Percentiles rank a stretch among this genome's conserved stretches.
These are phyloP conservation scores for Cantharis nigra DNA, from an alignment of 2,888 invertebrate species.

Conservation along the genomic window DNA sequence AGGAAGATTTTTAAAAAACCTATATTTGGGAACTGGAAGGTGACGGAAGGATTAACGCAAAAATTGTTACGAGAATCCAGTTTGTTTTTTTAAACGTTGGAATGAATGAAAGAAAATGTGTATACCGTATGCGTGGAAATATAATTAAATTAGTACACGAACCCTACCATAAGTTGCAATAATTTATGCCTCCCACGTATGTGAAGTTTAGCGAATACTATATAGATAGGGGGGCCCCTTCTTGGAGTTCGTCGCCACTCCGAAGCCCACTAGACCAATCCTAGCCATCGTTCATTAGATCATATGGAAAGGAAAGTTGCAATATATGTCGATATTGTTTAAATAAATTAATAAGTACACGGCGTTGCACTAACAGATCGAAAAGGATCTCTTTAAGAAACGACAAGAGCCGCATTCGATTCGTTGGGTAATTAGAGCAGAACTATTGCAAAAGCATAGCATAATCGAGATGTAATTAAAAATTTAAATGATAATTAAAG, in stretches of 20 bases:
- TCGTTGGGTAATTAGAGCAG: neutral
- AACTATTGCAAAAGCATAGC: neutral
- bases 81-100: neutral
- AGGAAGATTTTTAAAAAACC: neutral
- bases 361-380: neutral
- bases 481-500: neutral
- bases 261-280: slow-evolving; percentile 36
- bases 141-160: slow-evolving; percentile 21
- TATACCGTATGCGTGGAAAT: neutral
- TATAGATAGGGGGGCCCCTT: slow-evolving; percentile 34
- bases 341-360: slow-evolving; percentile 1
- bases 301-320: slow-evolving; percentile 34
- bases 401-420: neutral
- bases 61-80: neutral
- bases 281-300: slow-evolving; percentile 33
- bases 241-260: slow-evolving; percentile 24
- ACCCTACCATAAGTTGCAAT: slow-evolving; percentile 38
- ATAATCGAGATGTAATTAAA: neutral
- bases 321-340: slow-evolving; percentile 14
- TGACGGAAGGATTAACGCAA: no score
- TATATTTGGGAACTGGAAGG: no score
- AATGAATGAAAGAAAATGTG: neutral
- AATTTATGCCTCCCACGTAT: slow-evolving; percentile 43
- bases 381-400: neutral
- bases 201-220: slow-evolving; percentile 39